Percentiles rank a stretch among this genome's conserved stretches.
Evolutionary conservation across 2,888 invertebrate genomes (phyloP).

Genomic region (Gymnocheta viridis): DNA sequence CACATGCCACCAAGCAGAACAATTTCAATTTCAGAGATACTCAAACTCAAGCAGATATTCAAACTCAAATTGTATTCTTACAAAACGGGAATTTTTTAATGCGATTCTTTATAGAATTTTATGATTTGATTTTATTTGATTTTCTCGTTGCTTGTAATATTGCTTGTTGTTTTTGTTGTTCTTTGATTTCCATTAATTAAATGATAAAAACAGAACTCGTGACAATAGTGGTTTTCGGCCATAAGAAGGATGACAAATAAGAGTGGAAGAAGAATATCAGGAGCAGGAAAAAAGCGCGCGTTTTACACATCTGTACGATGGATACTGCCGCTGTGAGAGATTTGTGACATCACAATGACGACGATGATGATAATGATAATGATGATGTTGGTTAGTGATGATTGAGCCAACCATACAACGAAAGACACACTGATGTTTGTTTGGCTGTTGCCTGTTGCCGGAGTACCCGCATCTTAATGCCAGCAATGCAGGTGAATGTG

Average conservation of each 20-base stretch:
- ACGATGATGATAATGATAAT: slow-evolving; percentile 15
- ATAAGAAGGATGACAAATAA: slow-evolving; percentile 1
- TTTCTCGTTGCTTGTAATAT: slow-evolving; percentile 54
- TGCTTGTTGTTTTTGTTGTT: background rate
- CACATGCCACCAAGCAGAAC: slow-evolving; percentile 12
- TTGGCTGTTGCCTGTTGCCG: background rate
- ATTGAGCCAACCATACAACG: slow-evolving; percentile 39
- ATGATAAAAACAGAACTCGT: slow-evolving; percentile 57
- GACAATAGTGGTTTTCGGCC: slow-evolving; percentile 39
- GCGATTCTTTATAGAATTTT: slow-evolving; percentile 41
- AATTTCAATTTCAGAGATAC: slow-evolving; percentile 5
- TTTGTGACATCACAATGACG: too few species aligned
- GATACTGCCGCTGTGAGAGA: slow-evolving; percentile 1
- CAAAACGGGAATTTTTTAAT: slow-evolving; percentile 35
- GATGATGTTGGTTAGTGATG: slow-evolving; percentile 23
- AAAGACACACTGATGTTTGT: slow-evolving; percentile 9
- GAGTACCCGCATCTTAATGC: background rate
- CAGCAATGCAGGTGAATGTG: slow-evolving; percentile 3
- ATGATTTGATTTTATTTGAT: slow-evolving; percentile 63
- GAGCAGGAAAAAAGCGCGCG: slow-evolving; percentile 34
- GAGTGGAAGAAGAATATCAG: background rate
- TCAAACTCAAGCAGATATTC: background rate
- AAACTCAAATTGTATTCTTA: slow-evolving; percentile 1
- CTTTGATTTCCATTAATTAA: slow-evolving; percentile 23
- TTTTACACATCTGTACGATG: slow-evolving; percentile 42